These are phyloP conservation scores for Schizaphis graminum DNA, from an alignment of 2,888 invertebrate species.

Conservation along the genomic window DNA sequence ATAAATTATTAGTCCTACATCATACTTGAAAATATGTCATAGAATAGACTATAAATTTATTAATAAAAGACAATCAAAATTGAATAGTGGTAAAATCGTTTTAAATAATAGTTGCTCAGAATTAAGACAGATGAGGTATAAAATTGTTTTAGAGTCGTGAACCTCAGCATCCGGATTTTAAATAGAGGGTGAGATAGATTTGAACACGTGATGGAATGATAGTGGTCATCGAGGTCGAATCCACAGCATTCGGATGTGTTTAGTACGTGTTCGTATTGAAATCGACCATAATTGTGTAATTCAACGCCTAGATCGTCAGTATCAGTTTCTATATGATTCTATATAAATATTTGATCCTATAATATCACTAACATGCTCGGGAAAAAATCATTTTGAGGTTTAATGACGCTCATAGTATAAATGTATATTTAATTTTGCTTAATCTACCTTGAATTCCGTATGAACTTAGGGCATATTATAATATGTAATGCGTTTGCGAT, in stretches of 20 bases:
- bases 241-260: conserved; percentile 36
- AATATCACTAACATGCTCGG: background rate
- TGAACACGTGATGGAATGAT: conserved; percentile 58
- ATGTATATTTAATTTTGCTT: conserved; percentile 29
- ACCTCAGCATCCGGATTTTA: conserved; percentile 43
- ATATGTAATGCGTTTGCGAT: conserved; percentile 29
- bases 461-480: background rate
- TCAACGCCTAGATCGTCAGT: background rate
- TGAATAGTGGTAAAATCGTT: background rate
- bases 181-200: conserved; percentile 26
- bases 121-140: conserved; percentile 26
- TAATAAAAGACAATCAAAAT: conserved; percentile 28
- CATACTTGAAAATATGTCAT: conserved; percentile 12
- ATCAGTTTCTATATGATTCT: background rate
- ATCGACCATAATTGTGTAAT: conserved; percentile 56
- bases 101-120: conserved; percentile 21
- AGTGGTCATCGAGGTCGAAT: conserved; percentile 60
- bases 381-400: background rate
- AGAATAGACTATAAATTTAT: background rate
- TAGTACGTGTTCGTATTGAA: conserved; percentile 58
- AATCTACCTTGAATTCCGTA: conserved; percentile 39
- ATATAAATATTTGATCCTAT: conserved; percentile 31
- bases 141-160: conserved; percentile 32
- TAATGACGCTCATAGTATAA: conserved; percentile 13
- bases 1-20: background rate